phyloP scores from a whole-genome alignment of 2,113 vertebrate species.

The Arvicanthis niloticus region DNA sequence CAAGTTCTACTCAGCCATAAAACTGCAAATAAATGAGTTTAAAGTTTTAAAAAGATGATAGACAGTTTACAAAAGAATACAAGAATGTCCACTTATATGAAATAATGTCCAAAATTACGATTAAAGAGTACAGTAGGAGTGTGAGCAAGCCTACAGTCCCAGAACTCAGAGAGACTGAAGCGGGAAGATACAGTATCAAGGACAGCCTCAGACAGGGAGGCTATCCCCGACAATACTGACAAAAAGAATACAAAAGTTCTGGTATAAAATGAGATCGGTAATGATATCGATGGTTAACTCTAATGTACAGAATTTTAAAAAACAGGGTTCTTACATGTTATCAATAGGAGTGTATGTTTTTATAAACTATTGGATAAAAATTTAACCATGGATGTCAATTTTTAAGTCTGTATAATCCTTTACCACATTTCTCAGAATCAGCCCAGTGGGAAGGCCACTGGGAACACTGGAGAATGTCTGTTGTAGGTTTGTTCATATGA shows the following conservation, averaged over 20 bases:
- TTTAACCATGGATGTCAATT: not conserved
- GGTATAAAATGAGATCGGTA: not conserved
- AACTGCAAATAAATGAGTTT: not conserved
- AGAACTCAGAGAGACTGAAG: not conserved
- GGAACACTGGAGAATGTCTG: not conserved
- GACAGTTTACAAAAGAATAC: not conserved
- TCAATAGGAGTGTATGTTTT: not conserved
- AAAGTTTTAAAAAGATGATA: not conserved
- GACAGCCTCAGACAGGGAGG: not conserved
- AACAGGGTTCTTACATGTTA: not conserved
- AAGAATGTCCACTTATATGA: not conserved
- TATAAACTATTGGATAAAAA: not conserved
- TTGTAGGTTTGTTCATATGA: not conserved
- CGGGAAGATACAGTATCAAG: not conserved
- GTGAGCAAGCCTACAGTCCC: not conserved
- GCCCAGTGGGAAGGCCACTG: not conserved
- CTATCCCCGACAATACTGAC: not conserved
- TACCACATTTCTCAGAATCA: not conserved
- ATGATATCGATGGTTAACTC: not conserved
- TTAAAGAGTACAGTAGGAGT: not conserved
- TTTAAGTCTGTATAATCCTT: not conserved
- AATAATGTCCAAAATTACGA: not conserved
- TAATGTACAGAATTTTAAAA: not conserved
- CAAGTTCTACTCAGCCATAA: not conserved
- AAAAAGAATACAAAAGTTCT: not conserved